Base-by-base conservation (phyloP, 1,140 invertebrate species). In the Drosophila mauritiana region DNA sequence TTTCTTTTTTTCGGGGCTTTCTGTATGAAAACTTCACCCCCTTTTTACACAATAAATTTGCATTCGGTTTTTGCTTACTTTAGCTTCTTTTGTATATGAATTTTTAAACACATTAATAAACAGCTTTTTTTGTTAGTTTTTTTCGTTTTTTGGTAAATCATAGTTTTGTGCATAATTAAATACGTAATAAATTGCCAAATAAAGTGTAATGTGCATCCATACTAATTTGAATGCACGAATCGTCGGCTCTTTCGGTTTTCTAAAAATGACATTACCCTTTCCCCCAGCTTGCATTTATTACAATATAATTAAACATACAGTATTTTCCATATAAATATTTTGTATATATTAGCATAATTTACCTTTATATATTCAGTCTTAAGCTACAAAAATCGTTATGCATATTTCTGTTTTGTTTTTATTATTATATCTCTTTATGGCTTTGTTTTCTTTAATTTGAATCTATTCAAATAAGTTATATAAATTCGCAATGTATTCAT, bases 361-460 rank as follows among this genome's bases (percentile, higher is more conserved):
- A 86, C 57, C 61, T 82, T 88, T 82, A 86, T 86, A 88, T 86
- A 89, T 89, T 89, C 84, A 89, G 84, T 89, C 84, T 89, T 89
- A 89, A 89, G 84, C 84, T 89, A 89, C 85, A 89, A 89, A 89
- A 89, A 88, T 88, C 80, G 77, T 88, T 88, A 88, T 89, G 76
- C 80, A 89, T 88, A 89, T 88, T 88, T 88, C 83, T 82, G 75
- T 81, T 75, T 79, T 63, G 57, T 39, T 39, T 61, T 73, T 53
- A 15, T 54, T 53, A 57, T 74, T 64, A 42, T 42, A 42, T 57
- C 42, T 48, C 56, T 59, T 70, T 65, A 58, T 69, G 46, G 37
- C 45, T 56, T 74, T 69, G 53, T 73, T 76, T 53, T 57, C 68
- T 37, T 69, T 77, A 85, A 81, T 80, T 85, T 80, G 68, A 81